phyloP scores from a whole-genome alignment of 2,113 vertebrate species.

The Cinclus cinclus region DNA sequence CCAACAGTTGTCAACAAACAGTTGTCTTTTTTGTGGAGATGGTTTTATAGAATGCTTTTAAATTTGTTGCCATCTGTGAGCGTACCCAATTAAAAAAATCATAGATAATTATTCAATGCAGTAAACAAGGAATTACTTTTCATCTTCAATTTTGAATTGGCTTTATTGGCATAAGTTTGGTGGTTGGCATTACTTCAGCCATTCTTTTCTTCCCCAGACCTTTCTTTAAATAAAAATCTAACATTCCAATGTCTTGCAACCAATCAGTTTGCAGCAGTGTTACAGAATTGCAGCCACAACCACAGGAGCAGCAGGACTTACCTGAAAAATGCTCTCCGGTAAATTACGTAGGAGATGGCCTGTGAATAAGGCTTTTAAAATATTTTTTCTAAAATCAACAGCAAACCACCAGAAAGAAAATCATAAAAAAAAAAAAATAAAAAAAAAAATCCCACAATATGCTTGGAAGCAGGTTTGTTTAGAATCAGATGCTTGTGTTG shows the following conservation, averaged over 20 bases:
- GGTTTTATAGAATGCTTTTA: not conserved
- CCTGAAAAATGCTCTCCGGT: not conserved
- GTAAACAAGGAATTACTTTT: not conserved
- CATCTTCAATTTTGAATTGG: not conserved
- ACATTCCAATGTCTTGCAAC: not conserved
- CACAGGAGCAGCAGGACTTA: not conserved
- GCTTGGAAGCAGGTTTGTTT: not conserved
- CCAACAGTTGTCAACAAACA: not conserved
- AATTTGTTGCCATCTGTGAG: not conserved
- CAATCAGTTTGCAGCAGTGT: not conserved
- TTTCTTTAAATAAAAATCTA: not conserved
- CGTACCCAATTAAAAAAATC: not conserved
- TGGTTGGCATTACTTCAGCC: not conserved
- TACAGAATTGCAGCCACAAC: not conserved
- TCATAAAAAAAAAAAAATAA: not conserved
- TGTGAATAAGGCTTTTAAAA: not conserved
- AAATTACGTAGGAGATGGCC: not conserved
- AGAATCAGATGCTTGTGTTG: not conserved
- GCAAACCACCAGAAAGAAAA: not conserved
- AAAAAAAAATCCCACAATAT: not conserved
- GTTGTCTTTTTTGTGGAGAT: not conserved
- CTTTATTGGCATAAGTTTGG: not conserved
- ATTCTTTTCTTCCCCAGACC: not conserved
- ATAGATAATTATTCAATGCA: not conserved
- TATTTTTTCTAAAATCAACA: not conserved